phyloP scores from a whole-genome alignment of 2,797 vertebrate species.

The Discoglossus pictus region DNA sequence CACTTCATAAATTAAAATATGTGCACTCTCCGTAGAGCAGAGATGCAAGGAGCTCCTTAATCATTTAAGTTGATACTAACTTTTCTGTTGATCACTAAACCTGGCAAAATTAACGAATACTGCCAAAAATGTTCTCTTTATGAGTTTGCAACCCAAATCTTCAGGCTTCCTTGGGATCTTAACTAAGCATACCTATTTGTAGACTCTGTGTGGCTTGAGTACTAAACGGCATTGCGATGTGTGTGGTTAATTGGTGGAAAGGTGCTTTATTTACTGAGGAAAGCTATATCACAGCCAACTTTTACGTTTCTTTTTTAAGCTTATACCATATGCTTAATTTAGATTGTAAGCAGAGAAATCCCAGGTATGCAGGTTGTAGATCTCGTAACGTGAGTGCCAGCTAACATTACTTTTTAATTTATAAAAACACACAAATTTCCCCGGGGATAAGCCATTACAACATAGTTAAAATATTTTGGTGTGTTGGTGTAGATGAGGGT shows the following conservation, averaged over 20 bases:
- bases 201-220: constrained; percentile 18
- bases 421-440: neutral
- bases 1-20: constrained; percentile 37
- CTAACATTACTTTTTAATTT: neutral
- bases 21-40: neutral
- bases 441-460: constrained; percentile 18
- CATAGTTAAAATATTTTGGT: constrained; percentile 7
- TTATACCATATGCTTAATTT: constrained; percentile 51
- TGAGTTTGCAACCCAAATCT: constrained; percentile 4
- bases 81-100: constrained; percentile 16
- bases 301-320: constrained; percentile 59
- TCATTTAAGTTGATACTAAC: constrained; percentile 9
- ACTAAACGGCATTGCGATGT: constrained; percentile 6
- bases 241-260: constrained; percentile 9
- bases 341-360: constrained; percentile 60
- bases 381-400: constrained; percentile 49
- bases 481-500: no score
- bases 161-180: constrained; percentile 13
- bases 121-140: constrained; percentile 22
- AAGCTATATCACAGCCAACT: constrained; percentile 58
- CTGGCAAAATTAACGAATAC: neutral
- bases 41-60: constrained; percentile 11
- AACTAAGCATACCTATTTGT: constrained; percentile 16
- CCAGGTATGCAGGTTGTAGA: constrained; percentile 48
- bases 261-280: constrained; percentile 56